A percentile compares a stretch with the other conserved stretches of the same genome.
These are phyloP conservation scores for Melanargia galathea DNA, from an alignment of 2,888 invertebrate genomes.

Conservation along the genomic window DNA sequence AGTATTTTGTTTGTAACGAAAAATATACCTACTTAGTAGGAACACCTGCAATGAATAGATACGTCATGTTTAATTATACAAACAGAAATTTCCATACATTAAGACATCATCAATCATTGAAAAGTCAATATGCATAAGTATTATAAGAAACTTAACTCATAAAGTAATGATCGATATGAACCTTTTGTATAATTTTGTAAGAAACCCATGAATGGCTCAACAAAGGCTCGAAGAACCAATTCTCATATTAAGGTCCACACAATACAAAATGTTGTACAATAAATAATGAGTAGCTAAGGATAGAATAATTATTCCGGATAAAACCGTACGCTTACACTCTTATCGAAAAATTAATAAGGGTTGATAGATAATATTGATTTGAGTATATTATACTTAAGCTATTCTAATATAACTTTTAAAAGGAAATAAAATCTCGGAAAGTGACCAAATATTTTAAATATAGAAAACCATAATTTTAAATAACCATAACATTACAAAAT, in stretches of 20 bases:
- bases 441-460: too few species aligned
- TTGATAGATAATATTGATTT: not conserved
- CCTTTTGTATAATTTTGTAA: slow-evolving; percentile 25
- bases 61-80: not conserved
- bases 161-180: slow-evolving; percentile 28
- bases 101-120: not conserved
- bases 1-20: too few species aligned
- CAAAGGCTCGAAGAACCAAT: slow-evolving; percentile 21
- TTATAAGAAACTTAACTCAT: slow-evolving; percentile 6
- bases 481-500: too few species aligned
- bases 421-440: too few species aligned
- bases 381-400: too few species aligned
- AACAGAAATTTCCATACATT: not conserved
- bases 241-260: not conserved
- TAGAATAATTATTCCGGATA: slow-evolving; percentile 3
- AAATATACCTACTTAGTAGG: not conserved
- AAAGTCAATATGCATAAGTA: not conserved
- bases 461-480: too few species aligned
- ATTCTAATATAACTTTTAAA: too few species aligned
- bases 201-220: slow-evolving; percentile 4
- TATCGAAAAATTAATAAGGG: not conserved
- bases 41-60: not conserved
- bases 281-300: slow-evolving; percentile 6
- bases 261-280: slow-evolving; percentile 8
- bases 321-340: not conserved